Percentiles rank a stretch among this genome's conserved stretches.
Conservation (phyloP, 2,113 vertebrate genomes). For the Spheniscus mendiculus region DNA sequence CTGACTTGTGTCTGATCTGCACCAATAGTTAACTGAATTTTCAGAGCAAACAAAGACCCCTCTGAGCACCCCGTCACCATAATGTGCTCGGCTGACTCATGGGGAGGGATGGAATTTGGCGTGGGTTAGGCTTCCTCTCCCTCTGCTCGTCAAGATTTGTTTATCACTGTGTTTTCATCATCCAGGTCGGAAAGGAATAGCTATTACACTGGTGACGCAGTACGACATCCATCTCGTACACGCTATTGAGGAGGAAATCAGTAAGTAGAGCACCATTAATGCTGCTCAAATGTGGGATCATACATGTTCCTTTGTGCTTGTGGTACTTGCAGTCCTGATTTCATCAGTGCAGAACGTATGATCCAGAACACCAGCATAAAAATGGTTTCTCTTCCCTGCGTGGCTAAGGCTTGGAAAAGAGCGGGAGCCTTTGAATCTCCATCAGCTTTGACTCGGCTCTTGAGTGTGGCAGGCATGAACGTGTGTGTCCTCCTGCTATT, state of each 20-base stretch:
- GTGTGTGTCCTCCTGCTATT: background rate
- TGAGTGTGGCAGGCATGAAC: rapidly evolving
- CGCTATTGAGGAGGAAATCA: slow-evolving; percentile 87
- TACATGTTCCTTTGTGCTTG: rapidly evolving
- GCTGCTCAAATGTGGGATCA: rapidly evolving
- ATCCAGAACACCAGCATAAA: background rate
- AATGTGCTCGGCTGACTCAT: background rate
- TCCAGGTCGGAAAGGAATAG: slow-evolving; percentile 86
- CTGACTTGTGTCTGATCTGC: background rate
- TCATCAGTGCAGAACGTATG: background rate
- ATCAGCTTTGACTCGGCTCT: background rate
- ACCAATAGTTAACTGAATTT: background rate
- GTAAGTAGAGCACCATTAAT: slow-evolving; percentile 73
- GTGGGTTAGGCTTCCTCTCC: background rate
- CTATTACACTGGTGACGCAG: slow-evolving; percentile 93
- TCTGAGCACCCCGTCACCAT: rapidly evolving
- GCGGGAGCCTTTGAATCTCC: background rate
- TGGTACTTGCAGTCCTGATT: background rate
- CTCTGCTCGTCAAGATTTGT: background rate
- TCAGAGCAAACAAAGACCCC: background rate
- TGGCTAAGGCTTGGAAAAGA: background rate
- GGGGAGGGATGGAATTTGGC: background rate
- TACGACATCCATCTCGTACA: slow-evolving; percentile 96
- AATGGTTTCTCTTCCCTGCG: background rate
- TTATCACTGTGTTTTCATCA: rapidly evolving